Conservation (phyloP, 2,113 vertebrate genomes). For the Oryzias melastigma region DNA sequence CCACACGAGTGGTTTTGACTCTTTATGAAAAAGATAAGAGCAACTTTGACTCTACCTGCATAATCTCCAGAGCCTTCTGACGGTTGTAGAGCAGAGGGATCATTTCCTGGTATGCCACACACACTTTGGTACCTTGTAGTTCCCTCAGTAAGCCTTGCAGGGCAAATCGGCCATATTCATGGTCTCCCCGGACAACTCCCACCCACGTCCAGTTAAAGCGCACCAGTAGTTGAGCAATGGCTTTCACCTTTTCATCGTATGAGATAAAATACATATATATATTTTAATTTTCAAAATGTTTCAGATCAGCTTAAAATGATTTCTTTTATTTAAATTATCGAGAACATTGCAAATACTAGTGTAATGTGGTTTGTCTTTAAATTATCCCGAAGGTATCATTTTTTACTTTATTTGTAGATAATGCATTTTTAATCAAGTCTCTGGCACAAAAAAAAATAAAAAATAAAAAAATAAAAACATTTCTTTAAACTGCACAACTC, state of each 20-base stretch:
- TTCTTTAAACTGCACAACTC: conserved; percentile 9
- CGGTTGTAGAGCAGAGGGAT: conserved; percentile 72
- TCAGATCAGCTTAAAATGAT: not conserved
- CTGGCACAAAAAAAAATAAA: too few relatives aligned
- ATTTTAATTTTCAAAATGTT: not conserved
- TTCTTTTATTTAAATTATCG: not conserved
- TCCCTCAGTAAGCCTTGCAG: conserved; percentile 70
- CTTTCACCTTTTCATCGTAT: conserved; percentile 68
- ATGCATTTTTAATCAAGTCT: too few relatives aligned
- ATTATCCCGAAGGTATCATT: too few relatives aligned
- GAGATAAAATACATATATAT: not conserved
- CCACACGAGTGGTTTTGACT: too few relatives aligned
- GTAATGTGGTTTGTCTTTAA: too few relatives aligned
- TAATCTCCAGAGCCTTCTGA: conserved; percentile 66
- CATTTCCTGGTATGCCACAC: conserved; percentile 74
- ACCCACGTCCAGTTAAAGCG: conserved; percentile 78
- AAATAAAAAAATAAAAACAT: not conserved
- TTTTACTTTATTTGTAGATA: too few relatives aligned
- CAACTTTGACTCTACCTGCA: conserved; percentile 47
- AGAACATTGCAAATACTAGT: too few relatives aligned
- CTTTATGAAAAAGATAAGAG: too few relatives aligned
- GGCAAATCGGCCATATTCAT: conserved; percentile 75
- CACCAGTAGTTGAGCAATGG: conserved; percentile 72
- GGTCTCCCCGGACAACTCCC: conserved; percentile 71
- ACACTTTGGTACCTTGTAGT: conserved; percentile 64